Conservation (phyloP, 2,113 vertebrate genomes). For the Pygoscelis adeliae region DNA sequence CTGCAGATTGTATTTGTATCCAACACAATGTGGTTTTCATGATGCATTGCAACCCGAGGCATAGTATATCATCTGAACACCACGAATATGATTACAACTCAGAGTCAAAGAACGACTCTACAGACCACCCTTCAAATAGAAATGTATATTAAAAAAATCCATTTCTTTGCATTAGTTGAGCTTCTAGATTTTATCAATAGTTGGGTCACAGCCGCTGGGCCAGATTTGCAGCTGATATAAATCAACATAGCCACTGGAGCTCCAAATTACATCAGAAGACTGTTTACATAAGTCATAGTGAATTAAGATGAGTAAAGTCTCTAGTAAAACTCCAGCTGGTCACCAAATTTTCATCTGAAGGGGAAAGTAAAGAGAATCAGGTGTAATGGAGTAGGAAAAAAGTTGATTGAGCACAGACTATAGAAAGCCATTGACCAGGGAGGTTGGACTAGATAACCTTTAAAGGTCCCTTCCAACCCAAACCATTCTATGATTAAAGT, state of each 20-base stretch:
- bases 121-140: conserved; percentile 26
- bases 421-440: background rate
- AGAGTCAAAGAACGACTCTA: background rate
- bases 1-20: conserved; percentile 45
- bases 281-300: background rate
- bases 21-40: background rate
- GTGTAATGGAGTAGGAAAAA: background rate
- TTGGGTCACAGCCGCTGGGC: background rate
- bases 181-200: background rate
- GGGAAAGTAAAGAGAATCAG: background rate
- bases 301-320: background rate
- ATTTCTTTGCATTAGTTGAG: conserved; percentile 26
- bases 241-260: background rate
- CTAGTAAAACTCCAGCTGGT: background rate
- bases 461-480: background rate
- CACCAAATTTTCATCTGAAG: background rate
- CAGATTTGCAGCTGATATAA: background rate
- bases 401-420: background rate
- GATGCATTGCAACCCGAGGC: background rate
- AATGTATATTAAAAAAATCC: conserved; percentile 26
- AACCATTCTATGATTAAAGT: background rate
- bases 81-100: background rate
- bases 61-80: conserved; percentile 9
- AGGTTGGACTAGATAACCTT: background rate
- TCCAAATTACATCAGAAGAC: background rate